Conservation (phyloP, 2,888 invertebrate genomes). For the Oconnorella tubifera region DNA sequence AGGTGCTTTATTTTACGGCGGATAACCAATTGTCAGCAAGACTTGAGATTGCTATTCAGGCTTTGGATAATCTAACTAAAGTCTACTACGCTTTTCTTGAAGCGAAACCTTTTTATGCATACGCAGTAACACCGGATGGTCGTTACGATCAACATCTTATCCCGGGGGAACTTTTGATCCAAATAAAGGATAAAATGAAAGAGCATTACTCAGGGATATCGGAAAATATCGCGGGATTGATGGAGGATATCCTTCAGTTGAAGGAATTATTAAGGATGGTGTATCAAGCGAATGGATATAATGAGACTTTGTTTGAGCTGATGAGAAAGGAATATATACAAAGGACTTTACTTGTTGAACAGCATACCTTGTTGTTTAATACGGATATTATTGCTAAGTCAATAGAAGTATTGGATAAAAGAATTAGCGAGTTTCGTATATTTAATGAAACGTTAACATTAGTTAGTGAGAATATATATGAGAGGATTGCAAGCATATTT, state of each 20-base stretch:
- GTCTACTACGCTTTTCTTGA: constrained; percentile 10
- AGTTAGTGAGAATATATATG: background rate
- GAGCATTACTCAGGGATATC: constrained; percentile 22
- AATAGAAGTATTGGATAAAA: constrained; percentile 4
- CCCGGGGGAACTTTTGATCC: constrained; percentile 17
- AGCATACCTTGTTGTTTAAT: constrained; percentile 18
- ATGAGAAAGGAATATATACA: constrained; percentile 13
- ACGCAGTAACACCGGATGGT: constrained; percentile 24
- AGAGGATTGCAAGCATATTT: background rate
- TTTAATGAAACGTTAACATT: constrained; percentile 18
- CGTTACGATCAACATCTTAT: constrained; percentile 28
- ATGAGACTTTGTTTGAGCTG: constrained; percentile 22
- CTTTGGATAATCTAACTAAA: constrained; percentile 28
- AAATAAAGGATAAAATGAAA: background rate
- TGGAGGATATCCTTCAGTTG: constrained; percentile 23
- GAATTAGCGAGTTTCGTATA: constrained; percentile 13
- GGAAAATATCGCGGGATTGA: constrained; percentile 23
- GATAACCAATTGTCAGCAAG: constrained; percentile 24
- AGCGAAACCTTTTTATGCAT: constrained; percentile 8
- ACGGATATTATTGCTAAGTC: constrained; percentile 11
- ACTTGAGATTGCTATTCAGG: constrained; percentile 24
- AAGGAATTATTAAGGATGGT: constrained; percentile 19
- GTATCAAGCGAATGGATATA: constrained; percentile 17
- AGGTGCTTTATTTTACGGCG: constrained; percentile 24
- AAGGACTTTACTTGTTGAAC: constrained; percentile 7